These are phyloP conservation scores for Laticauda colubrina DNA, from an alignment of 2,113 vertebrate species.

Conservation along the genomic window DNA sequence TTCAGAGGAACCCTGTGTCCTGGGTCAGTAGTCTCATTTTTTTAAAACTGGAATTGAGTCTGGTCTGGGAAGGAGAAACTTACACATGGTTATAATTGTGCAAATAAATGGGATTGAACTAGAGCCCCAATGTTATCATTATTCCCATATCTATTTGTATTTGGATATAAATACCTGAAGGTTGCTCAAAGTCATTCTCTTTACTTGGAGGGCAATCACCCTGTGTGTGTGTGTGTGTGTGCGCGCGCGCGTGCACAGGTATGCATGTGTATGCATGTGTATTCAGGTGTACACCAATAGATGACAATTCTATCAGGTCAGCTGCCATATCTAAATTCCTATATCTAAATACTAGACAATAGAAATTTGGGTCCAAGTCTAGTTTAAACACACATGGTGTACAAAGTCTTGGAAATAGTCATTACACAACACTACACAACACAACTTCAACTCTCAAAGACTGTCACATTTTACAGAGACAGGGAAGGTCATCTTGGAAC, in stretches of 20 bases:
- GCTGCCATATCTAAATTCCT: not conserved
- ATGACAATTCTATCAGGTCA: not conserved
- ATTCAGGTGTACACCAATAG: not conserved
- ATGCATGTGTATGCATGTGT: not conserved
- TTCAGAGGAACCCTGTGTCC: not conserved
- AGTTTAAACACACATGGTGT: not conserved
- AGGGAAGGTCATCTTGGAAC: not conserved
- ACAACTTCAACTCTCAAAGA: not conserved
- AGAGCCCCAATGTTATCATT: not conserved
- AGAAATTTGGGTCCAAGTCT: not conserved
- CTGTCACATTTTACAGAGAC: not conserved
- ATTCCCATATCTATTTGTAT: not conserved
- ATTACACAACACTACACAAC: not conserved
- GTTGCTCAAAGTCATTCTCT: not conserved
- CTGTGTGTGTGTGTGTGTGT: not conserved
- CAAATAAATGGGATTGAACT: not conserved
- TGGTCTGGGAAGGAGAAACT: not conserved
- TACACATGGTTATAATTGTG: not conserved
- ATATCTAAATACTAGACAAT: not conserved
- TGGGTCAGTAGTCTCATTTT: not conserved
- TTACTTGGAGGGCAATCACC: not conserved
- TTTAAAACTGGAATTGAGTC: not conserved
- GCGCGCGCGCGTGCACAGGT: not conserved
- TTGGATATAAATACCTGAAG: not conserved
- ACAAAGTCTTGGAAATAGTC: not conserved